phyloP scores from a whole-genome alignment of 2,888 invertebrate species.

The Lacanobia oleracea region DNA sequence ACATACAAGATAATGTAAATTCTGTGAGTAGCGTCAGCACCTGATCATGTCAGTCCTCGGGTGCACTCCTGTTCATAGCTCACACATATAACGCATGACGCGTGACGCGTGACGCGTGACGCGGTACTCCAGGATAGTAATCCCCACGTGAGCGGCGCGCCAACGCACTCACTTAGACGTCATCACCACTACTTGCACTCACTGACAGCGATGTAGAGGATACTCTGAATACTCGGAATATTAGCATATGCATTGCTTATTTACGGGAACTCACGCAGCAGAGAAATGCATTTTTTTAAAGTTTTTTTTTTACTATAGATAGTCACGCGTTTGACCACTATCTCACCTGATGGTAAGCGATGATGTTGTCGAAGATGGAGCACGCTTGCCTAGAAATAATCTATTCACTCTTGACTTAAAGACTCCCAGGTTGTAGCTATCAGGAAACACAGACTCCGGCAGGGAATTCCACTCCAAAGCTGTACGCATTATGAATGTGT shows the following conservation, averaged over 20 bases:
- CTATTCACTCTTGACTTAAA: too few species aligned
- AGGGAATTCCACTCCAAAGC: too few species aligned
- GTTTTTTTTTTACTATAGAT: too few species aligned
- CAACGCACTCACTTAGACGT: conserved; percentile 18
- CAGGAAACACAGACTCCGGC: too few species aligned
- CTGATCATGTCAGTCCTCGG: not conserved
- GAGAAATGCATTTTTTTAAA: not conserved
- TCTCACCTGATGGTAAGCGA: too few species aligned
- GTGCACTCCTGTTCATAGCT: not conserved
- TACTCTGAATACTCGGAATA: conserved; percentile 12
- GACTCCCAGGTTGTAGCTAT: too few species aligned
- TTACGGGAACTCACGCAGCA: not conserved
- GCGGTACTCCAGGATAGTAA: conserved; percentile 68
- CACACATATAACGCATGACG: not conserved
- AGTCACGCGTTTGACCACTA: too few species aligned
- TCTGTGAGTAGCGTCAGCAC: not conserved
- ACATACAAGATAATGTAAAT: not conserved
- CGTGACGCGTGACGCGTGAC: not conserved
- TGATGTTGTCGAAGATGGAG: too few species aligned
- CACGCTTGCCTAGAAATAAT: too few species aligned
- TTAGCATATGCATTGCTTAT: conserved; percentile 12
- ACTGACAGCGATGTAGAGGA: not conserved
- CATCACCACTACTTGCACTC: not conserved
- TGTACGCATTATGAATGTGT: too few species aligned
- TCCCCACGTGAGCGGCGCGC: conserved; percentile 69